A percentile compares a stretch with the other conserved stretches of the same genome.
These are phyloP conservation scores for Campylorhamphus procurvoides DNA, from an alignment of 2,113 vertebrate species.

Conservation along the genomic window DNA sequence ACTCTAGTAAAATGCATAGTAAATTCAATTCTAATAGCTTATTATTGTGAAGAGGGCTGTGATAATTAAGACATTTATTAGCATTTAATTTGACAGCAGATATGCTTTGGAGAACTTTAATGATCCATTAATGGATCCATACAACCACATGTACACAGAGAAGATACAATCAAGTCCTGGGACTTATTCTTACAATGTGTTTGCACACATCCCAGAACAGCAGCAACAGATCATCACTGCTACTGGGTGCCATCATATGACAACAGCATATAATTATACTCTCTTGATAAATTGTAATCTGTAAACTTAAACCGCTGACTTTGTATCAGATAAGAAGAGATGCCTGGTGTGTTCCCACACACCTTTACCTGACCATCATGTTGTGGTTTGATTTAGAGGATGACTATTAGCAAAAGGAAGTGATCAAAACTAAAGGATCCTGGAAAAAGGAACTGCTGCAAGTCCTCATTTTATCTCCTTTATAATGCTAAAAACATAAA, in stretches of 20 bases:
- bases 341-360: not conserved
- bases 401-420: not conserved
- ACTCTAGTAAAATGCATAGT: not conserved
- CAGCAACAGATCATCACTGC: not conserved
- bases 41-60: not conserved
- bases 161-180: constrained; percentile 18
- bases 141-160: constrained; percentile 16
- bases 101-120: constrained; percentile 49
- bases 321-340: constrained; percentile 3
- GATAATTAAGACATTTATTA: constrained; percentile 53
- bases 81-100: constrained; percentile 50
- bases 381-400: not conserved
- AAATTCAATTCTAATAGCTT: constrained; percentile 28
- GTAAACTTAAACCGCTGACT: constrained; percentile 33
- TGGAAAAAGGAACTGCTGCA: not conserved
- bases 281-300: constrained; percentile 26
- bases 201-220: constrained; percentile 18
- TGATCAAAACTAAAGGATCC: not conserved
- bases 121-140: constrained; percentile 38
- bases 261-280: constrained; percentile 47
- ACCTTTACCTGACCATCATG: not conserved
- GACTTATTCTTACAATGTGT: not conserved
- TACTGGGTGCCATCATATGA: constrained; percentile 5
- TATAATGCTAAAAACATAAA: not conserved
- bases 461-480: not conserved